Evolutionary conservation across 1,140 invertebrate species (phyloP).

Genomic region (Trichonephila clavipes): DNA sequence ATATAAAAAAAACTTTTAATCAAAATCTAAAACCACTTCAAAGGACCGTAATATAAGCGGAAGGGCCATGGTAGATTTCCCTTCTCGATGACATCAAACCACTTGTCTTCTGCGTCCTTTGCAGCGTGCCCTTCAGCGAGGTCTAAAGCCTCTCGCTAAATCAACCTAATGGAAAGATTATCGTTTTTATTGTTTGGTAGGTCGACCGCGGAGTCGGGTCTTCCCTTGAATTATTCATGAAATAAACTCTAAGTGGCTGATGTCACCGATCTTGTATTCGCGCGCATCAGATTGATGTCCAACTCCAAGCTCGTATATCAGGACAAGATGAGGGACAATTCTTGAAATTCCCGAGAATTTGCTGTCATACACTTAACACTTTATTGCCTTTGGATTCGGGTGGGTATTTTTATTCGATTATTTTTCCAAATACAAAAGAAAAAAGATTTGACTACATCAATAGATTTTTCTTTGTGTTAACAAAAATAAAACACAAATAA

Average conservation of each 20-base stretch:
- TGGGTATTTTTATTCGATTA: too few relatives aligned
- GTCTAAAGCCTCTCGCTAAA: constrained; percentile 52
- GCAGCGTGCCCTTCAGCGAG: background rate
- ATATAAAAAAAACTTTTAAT: too few relatives aligned
- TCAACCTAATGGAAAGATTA: constrained; percentile 76
- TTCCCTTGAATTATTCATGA: constrained; percentile 71
- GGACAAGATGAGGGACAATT: background rate
- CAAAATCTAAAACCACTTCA: too few relatives aligned
- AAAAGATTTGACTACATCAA: too few relatives aligned
- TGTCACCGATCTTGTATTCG: constrained; percentile 73
- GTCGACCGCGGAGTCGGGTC: constrained; percentile 46
- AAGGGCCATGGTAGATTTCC: too few relatives aligned
- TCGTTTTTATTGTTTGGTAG: constrained; percentile 75
- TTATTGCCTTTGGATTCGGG: background rate
- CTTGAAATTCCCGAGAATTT: background rate
- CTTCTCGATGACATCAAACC: background rate
- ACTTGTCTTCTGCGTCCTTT: constrained; percentile 6
- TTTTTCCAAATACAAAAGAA: too few relatives aligned
- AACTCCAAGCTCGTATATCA: constrained; percentile 35
- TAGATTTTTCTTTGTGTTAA: too few relatives aligned
- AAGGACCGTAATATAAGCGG: too few relatives aligned
- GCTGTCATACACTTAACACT: background rate
- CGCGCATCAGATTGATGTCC: constrained; percentile 42
- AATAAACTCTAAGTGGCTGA: constrained; percentile 76
- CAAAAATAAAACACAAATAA: too few relatives aligned